A percentile compares a stretch with the other conserved stretches of the same genome.
Conservation (phyloP, 2,888 invertebrate species). For the Pristionchus maxplancki region DNA sequence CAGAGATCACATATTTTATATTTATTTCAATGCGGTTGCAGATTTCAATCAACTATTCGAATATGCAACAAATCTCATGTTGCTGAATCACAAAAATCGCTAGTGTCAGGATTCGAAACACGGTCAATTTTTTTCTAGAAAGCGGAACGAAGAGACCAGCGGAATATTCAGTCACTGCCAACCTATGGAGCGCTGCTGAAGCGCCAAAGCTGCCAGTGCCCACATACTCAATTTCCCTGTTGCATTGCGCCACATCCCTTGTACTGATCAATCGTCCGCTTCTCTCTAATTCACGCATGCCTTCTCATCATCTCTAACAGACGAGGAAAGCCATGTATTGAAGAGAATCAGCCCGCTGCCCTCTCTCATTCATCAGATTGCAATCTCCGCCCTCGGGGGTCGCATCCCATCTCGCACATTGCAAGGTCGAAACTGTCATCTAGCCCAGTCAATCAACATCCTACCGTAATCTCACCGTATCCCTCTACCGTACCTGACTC, state of each 20-base stretch:
- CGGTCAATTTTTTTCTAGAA: no score
- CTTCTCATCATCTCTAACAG: not conserved
- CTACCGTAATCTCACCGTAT: not conserved
- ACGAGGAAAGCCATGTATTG: not conserved
- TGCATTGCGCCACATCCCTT: not conserved
- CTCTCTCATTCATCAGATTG: not conserved
- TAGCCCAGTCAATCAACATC: no score
- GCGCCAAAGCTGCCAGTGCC: not conserved
- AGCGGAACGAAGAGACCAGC: no score
- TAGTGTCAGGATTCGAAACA: no score
- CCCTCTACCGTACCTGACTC: conserved; percentile 29
- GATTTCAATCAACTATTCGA: no score
- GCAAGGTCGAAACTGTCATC: conserved; percentile 22
- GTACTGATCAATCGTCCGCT: not conserved
- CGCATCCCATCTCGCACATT: no score
- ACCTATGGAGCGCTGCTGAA: not conserved
- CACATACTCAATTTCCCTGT: no score
- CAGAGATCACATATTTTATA: no score
- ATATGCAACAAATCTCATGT: no score
- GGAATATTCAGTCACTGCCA: no score
- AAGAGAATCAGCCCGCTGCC: not conserved
- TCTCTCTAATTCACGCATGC: not conserved
- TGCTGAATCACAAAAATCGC: no score
- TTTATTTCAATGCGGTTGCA: no score
- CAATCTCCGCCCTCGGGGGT: not conserved